A percentile compares a stretch with the other conserved stretches of the same genome.
Evolutionary conservation across 2,888 invertebrate genomes (phyloP).

Genomic region (Lasioglossum calceatum): DNA sequence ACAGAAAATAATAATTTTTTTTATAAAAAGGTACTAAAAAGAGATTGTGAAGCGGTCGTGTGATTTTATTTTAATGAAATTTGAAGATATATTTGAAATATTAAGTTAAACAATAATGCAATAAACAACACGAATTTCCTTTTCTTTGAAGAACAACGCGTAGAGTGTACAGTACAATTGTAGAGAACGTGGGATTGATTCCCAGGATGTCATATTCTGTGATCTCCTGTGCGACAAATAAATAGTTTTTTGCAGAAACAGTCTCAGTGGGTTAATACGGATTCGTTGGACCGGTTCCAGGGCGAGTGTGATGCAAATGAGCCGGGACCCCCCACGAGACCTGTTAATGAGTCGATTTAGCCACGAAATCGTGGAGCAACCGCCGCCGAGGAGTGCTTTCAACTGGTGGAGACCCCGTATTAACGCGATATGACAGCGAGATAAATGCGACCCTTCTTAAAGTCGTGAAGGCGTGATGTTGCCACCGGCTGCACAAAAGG

Average conservation of each 20-base stretch:
- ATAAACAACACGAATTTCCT: no score
- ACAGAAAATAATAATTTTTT: no score
- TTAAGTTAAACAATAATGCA: no score
- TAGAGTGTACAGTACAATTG: background rate
- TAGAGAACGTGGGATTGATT: background rate
- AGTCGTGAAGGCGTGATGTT: constrained; percentile 69
- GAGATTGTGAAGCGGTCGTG: no score
- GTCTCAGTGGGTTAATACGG: constrained; percentile 60
- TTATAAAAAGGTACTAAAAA: no score
- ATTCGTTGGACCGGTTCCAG: constrained; percentile 65
- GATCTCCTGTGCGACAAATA: constrained; percentile 43
- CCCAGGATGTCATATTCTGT: constrained; percentile 27
- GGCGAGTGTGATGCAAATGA: constrained; percentile 80
- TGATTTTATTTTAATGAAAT: no score
- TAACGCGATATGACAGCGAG: constrained; percentile 61
- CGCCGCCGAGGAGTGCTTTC: constrained; percentile 39
- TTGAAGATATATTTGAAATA: no score
- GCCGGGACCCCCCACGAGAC: constrained; percentile 79
- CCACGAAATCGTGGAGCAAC: constrained; percentile 78
- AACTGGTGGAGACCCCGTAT: constrained; percentile 56
- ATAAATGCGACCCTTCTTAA: constrained; percentile 54
- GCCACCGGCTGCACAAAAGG: constrained; percentile 74
- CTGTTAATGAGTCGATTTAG: constrained; percentile 83
- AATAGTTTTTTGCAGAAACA: constrained; percentile 49
- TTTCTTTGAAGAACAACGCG: no score